Evolutionary conservation across 1,140 invertebrate genomes (phyloP).

Genomic region (Ericerus pela): DNA sequence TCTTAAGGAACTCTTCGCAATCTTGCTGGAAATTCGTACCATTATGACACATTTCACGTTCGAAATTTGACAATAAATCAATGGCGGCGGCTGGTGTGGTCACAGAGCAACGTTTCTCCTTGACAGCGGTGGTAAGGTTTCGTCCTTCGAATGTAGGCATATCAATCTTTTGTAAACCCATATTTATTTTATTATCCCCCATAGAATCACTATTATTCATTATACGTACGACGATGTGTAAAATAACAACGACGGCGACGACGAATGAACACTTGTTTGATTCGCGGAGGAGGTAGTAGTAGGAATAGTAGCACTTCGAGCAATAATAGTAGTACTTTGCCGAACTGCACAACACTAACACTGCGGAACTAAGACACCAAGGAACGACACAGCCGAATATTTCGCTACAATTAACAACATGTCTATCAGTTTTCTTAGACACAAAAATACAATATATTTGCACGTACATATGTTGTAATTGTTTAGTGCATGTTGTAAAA

Average conservation of each 20-base stretch:
- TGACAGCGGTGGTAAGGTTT: slow-evolving; percentile 6
- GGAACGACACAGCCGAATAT: slow-evolving; percentile 8
- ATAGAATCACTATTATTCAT: slow-evolving; percentile 43
- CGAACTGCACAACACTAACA: too few species aligned
- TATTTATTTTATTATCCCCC: slow-evolving; percentile 46
- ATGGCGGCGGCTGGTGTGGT: background rate
- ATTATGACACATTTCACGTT: slow-evolving; percentile 4
- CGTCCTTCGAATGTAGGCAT: slow-evolving; percentile 6
- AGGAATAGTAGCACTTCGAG: too few species aligned
- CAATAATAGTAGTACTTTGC: too few species aligned
- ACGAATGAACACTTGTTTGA: too few species aligned
- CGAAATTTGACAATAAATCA: slow-evolving; percentile 1
- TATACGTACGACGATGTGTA: slow-evolving; percentile 24
- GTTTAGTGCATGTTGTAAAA: slow-evolving; percentile 7
- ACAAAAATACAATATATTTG: slow-evolving; percentile 5
- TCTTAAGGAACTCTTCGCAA: slow-evolving; percentile 1
- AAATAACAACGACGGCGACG: too few species aligned
- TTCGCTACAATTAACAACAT: slow-evolving; percentile 1
- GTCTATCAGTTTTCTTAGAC: slow-evolving; percentile 6
- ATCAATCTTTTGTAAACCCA: slow-evolving; percentile 37
- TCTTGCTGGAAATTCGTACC: slow-evolving; percentile 1
- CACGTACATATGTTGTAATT: slow-evolving; percentile 8
- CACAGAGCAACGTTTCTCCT: slow-evolving; percentile 3
- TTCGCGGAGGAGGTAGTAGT: too few species aligned
- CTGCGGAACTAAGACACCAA: too few species aligned